These are phyloP conservation scores for Oasisia sp. DNA, from an alignment of 2,888 invertebrate genomes.

Conservation along the genomic window DNA sequence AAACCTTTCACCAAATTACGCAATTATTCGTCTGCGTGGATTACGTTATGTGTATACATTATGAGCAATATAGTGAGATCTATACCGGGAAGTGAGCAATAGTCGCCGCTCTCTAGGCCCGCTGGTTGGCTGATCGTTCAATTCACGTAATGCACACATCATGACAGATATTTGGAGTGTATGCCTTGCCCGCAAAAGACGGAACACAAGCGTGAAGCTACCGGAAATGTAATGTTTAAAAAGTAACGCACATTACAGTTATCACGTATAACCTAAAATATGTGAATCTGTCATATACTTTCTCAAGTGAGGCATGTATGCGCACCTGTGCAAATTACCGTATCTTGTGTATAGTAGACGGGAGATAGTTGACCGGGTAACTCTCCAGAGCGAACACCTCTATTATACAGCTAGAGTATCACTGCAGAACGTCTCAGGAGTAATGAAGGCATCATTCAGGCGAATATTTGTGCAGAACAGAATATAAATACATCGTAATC, in stretches of 20 bases:
- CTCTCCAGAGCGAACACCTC: too few species aligned
- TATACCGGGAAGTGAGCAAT: neutral
- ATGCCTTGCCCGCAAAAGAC: neutral
- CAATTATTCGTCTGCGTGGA: neutral
- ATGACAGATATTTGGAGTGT: neutral
- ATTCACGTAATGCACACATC: neutral
- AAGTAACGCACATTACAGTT: neutral
- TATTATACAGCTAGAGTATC: too few species aligned
- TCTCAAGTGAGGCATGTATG: too few species aligned
- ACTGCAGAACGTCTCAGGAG: too few species aligned
- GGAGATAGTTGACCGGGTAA: too few species aligned
- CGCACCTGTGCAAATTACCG: too few species aligned
- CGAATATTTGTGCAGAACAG: neutral
- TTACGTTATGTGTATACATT: neutral
- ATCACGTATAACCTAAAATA: neutral
- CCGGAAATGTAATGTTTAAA: neutral
- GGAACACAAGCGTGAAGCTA: neutral
- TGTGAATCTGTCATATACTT: neutral
- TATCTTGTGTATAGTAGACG: too few species aligned
- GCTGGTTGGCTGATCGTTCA: neutral
- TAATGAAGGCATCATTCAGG: neutral
- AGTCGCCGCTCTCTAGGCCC: neutral
- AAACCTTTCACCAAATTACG: neutral
- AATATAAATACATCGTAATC: neutral
- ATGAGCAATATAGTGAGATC: neutral